A percentile compares a stretch with the other conserved stretches of the same genome.
Conservation (phyloP, 30 jellyfish, hydroid and myxozoan genomes). For the Chrysaora quinquecirrha region DNA sequence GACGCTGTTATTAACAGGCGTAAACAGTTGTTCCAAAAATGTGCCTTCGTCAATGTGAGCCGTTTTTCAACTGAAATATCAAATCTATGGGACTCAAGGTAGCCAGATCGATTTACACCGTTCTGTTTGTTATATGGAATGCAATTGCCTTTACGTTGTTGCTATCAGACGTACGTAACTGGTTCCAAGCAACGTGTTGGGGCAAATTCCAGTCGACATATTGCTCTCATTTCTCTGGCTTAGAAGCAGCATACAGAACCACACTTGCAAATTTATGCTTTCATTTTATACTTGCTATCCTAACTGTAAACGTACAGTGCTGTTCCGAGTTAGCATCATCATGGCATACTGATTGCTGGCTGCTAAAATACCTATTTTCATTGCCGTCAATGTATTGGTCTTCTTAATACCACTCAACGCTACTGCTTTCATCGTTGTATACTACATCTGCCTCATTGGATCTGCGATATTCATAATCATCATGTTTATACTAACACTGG, state of each 20-base stretch:
- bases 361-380: slow-evolving; percentile 62
- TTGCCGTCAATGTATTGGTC: slow-evolving; percentile 51
- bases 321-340: slow-evolving; percentile 34
- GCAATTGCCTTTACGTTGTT: slow-evolving; percentile 53
- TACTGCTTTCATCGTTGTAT: slow-evolving; percentile 51
- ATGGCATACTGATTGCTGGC: slow-evolving; percentile 80
- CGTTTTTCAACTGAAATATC: too few species aligned
- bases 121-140: slow-evolving; percentile 45
- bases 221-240: slow-evolving; percentile 79
- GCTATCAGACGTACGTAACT: slow-evolving; percentile 67
- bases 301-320: slow-evolving; percentile 57
- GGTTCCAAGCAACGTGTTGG: slow-evolving; percentile 56
- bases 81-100: slow-evolving; percentile 58
- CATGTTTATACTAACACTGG: slow-evolving; percentile 64
- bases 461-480: slow-evolving; percentile 62
- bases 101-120: slow-evolving; percentile 31
- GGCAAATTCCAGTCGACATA: slow-evolving; percentile 23
- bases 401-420: slow-evolving; percentile 71
- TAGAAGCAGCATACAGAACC: slow-evolving; percentile 88
- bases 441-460: slow-evolving; percentile 47
- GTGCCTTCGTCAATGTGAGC: too few species aligned
- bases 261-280: slow-evolving; percentile 54
- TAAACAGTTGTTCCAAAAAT: too few species aligned
- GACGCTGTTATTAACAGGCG: too few species aligned
- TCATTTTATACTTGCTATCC: slow-evolving; percentile 46